These are phyloP conservation scores for Pyrrhosoma nymphula DNA, from an alignment of 2,888 invertebrate genomes.

Conservation along the genomic window DNA sequence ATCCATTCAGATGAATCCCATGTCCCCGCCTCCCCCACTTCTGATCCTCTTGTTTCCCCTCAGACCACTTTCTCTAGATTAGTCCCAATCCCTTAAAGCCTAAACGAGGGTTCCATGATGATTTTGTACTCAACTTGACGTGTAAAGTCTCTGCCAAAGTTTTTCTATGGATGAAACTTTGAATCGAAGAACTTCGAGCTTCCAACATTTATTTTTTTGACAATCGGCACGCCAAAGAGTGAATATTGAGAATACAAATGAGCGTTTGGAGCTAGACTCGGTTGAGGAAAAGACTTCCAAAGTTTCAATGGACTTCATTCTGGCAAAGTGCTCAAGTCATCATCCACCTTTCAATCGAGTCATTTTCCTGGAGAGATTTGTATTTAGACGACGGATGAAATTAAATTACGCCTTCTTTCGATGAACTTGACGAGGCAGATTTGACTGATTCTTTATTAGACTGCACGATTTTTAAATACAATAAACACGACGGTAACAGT, in stretches of 20 bases:
- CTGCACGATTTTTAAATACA: too few species aligned
- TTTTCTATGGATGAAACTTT: background rate
- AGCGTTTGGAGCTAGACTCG: background rate
- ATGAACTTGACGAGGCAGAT: too few species aligned
- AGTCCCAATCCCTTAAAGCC: background rate
- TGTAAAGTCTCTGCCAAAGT: background rate
- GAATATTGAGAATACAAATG: background rate
- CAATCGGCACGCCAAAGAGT: background rate
- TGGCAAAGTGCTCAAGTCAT: too few species aligned
- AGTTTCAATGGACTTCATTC: too few species aligned
- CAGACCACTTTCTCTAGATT: background rate
- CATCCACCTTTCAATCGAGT: too few species aligned
- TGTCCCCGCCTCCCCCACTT: too few species aligned
- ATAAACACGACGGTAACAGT: too few species aligned
- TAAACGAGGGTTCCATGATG: background rate
- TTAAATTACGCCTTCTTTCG: too few species aligned
- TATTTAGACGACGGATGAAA: too few species aligned
- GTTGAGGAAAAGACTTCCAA: too few species aligned
- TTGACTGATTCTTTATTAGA: too few species aligned
- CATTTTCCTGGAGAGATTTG: too few species aligned
- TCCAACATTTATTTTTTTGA: background rate
- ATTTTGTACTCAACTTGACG: background rate
- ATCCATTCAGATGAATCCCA: background rate
- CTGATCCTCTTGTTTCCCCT: background rate
- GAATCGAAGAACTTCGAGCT: background rate